Base-by-base conservation (phyloP, 2,888 invertebrate species). In the Lycophotia porphyrea region DNA sequence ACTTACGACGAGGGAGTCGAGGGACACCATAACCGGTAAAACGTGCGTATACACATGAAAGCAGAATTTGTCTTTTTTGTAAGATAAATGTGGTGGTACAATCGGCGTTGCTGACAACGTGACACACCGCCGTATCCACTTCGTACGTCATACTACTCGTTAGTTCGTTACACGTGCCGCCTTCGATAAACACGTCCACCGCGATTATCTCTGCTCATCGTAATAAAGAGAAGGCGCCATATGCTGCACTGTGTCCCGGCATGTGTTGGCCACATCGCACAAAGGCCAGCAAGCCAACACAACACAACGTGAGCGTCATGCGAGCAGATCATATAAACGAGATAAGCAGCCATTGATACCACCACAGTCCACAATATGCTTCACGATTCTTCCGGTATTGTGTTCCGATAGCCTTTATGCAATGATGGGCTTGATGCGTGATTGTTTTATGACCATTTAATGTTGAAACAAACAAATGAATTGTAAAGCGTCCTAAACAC, bases 281-380 rank as follows among this genome's bases (percentile, higher is more conserved):
- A 75, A 49, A 74, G 74, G 31, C 47, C 49, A 49, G 47, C 49
- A 49, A 73, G 24, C 31, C 39, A 61, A 44, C 39, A 61, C 31
- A 58, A 55, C 44, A 64, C 34, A 63, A 60, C 47, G 60, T 52
- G 31, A 27, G 31, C 61, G 13, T 34, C 74, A 24, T 76, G 49
- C 77, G 42, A 60, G 15, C 61, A 44, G 52, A 55, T 82, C 39
- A 81, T 52, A 44, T 78, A 66, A 34, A 52, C 27, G 24, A 77
- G 82, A 82, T 67, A 76, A 67, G 39, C 66, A 47, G 78, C 24
- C 52, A 82, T 82, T 82, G 78, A 78, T 55, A 82, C n/a, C 36
- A 36, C 9, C 21, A 63, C 61, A 63, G 39, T 36, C 27, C 15
- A 82, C 61, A 63, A 66, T 63, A 47, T 52, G 77, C 60, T 66